Evolutionary conservation across 2,113 vertebrate species (phyloP).

Genomic region (Mus pahari): DNA sequence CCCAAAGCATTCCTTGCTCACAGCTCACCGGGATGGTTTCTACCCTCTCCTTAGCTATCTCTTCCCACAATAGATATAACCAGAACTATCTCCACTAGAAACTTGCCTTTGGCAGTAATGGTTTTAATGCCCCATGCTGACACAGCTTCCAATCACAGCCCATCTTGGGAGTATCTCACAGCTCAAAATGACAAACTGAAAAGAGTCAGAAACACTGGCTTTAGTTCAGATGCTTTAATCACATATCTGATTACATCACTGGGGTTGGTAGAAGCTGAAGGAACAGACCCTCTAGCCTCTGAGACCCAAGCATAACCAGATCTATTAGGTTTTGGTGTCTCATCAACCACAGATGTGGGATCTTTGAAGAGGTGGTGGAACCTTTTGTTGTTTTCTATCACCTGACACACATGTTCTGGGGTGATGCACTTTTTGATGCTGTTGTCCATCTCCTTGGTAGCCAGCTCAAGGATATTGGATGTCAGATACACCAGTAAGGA

Average conservation of each 20-base stretch:
- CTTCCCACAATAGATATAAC: too few species aligned
- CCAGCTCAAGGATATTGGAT: neutral
- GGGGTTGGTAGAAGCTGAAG: too few species aligned
- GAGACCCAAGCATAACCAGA: neutral
- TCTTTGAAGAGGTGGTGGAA: constrained; percentile 80
- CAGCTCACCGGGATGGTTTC: neutral
- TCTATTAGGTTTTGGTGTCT: constrained; percentile 81
- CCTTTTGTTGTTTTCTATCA: constrained; percentile 84
- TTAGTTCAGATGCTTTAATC: neutral
- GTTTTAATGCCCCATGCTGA: neutral
- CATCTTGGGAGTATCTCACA: too few species aligned
- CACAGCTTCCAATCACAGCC: neutral
- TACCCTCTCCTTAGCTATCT: neutral
- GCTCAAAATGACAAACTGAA: neutral
- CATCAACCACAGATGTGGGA: constrained; percentile 72
- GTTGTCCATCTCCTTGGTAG: constrained; percentile 59
- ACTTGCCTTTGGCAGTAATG: neutral
- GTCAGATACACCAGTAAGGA: neutral
- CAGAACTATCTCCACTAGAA: rapidly evolving
- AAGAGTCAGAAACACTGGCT: neutral
- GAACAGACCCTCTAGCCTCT: rapidly evolving
- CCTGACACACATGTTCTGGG: constrained; percentile 83
- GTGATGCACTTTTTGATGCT: constrained; percentile 77
- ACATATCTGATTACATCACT: neutral
- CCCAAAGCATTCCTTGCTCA: neutral